phyloP scores from a whole-genome alignment of 1,140 invertebrate genomes.

The Platyscapa corneri region DNA sequence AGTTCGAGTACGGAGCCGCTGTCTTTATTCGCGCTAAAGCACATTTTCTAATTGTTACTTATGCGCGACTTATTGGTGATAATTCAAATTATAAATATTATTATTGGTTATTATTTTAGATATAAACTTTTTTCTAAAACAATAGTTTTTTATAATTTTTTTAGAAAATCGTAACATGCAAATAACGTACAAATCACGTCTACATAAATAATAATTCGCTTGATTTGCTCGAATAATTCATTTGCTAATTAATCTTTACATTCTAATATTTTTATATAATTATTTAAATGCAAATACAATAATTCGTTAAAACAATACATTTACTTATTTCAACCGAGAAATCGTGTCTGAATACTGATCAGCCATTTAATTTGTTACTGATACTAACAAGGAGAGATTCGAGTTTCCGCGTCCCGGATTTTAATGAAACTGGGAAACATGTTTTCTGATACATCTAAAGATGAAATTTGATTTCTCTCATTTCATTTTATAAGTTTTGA shows the following conservation, averaged over 20 bases:
- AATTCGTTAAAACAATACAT: background rate
- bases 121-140: too few species aligned
- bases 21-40: background rate
- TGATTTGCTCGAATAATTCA: background rate
- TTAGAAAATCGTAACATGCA: too few species aligned
- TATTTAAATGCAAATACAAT: background rate
- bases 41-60: background rate
- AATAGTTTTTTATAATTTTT: too few species aligned
- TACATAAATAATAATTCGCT: too few species aligned
- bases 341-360: background rate
- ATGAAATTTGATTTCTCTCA: background rate
- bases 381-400: background rate
- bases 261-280: background rate
- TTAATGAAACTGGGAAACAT: background rate
- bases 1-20: background rate
- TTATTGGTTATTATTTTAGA: background rate
- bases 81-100: background rate
- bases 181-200: too few species aligned
- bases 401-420: background rate
- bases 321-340: background rate
- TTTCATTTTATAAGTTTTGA: background rate
- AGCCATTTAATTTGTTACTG: background rate
- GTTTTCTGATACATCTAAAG: background rate
- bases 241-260: background rate
- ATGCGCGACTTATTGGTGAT: background rate